A percentile compares a stretch with the other conserved stretches of the same genome.
These are phyloP conservation scores for Xiphydria camelus DNA, from an alignment of 2,888 invertebrate species.

Conservation along the genomic window DNA sequence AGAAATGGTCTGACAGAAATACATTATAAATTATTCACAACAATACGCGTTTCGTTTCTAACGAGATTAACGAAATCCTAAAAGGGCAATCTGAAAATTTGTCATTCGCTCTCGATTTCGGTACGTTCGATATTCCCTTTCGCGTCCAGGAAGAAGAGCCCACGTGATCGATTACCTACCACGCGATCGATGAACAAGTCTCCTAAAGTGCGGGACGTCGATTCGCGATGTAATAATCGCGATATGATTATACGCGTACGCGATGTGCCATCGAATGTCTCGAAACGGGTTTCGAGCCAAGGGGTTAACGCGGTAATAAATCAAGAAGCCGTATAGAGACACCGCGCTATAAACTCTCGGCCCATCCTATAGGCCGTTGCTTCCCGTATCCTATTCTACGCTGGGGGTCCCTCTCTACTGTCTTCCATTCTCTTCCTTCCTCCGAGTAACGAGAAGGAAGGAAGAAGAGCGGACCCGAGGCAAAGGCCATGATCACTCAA, in stretches of 20 bases:
- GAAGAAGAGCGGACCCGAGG: slow-evolving; percentile 34
- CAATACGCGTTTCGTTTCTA: no score
- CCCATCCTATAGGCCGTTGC: slow-evolving; percentile 29
- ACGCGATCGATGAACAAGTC: no score
- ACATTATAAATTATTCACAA: no score
- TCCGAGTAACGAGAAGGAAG: slow-evolving; percentile 17
- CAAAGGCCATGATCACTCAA: slow-evolving; percentile 49
- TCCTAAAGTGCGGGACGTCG: slow-evolving; percentile 25
- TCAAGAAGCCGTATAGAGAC: slow-evolving; percentile 53
- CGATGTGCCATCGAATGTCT: slow-evolving; percentile 38
- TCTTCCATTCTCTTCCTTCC: slow-evolving; percentile 19
- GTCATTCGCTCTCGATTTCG: no score
- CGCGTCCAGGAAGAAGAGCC: no score
- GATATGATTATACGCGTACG: slow-evolving; percentile 25
- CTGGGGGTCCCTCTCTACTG: slow-evolving; percentile 29
- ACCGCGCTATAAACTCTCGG: slow-evolving; percentile 45
- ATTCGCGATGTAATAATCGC: slow-evolving; percentile 37
- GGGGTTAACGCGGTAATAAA: slow-evolving; percentile 54
- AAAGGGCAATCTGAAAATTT: no score
- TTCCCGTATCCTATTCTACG: slow-evolving; percentile 46
- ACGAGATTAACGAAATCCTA: no score
- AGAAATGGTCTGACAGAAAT: no score
- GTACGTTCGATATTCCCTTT: no score
- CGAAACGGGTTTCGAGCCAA: slow-evolving; percentile 37
- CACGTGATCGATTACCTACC: no score